These are phyloP conservation scores for Galemys pyrenaicus DNA, from an alignment of 2,113 vertebrate species.

Conservation along the genomic window DNA sequence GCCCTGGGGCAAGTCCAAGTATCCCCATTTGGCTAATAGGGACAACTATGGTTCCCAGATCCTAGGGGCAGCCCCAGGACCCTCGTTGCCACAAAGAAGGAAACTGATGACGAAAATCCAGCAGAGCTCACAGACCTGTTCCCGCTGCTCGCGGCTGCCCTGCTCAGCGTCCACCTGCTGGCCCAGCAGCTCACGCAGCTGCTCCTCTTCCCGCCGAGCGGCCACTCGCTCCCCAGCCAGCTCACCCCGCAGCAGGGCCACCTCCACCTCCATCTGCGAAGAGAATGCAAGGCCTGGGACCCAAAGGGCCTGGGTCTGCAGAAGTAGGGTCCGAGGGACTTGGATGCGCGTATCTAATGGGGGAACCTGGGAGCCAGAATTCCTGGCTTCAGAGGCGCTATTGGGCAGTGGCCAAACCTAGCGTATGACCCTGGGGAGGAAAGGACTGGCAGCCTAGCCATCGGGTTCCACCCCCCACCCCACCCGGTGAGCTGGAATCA, in stretches of 20 bases:
- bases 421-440: neutral
- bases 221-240: slow-evolving; percentile 88
- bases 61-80: neutral
- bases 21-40: neutral
- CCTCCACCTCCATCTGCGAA: slow-evolving; percentile 91
- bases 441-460: neutral
- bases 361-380: neutral
- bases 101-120: neutral
- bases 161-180: slow-evolving; percentile 62
- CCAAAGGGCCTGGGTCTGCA: too few relatives aligned
- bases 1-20: neutral
- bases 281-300: neutral
- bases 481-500: neutral
- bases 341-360: neutral
- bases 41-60: neutral
- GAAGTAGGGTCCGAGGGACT: neutral
- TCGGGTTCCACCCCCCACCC: too few relatives aligned
- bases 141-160: slow-evolving; percentile 68
- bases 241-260: slow-evolving; percentile 90
- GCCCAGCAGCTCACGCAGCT: slow-evolving; percentile 84
- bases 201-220: slow-evolving; percentile 83
- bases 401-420: neutral
- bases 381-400: neutral
- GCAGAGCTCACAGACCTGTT: slow-evolving; percentile 62
- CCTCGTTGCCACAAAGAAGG: neutral